phyloP scores from a whole-genome alignment of 64 coral and sea anemone genomes.

The Acropora yongei region DNA sequence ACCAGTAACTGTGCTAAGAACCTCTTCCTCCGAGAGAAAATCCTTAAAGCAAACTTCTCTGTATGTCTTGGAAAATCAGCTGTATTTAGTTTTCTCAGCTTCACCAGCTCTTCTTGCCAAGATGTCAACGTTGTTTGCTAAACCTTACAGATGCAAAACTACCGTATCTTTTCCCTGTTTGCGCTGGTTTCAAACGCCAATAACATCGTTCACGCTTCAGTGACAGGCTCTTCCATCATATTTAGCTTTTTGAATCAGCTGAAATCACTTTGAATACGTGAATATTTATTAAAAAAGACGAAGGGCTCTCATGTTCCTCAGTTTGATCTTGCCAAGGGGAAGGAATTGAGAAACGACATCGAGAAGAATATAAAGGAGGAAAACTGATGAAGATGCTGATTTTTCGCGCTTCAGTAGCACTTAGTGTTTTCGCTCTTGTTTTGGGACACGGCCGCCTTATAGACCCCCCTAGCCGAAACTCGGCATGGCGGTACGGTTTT shows the following conservation, averaged over 20 bases:
- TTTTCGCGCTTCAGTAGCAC: neutral
- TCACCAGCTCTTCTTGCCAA: neutral
- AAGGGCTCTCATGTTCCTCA: neutral
- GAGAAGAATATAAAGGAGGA: neutral
- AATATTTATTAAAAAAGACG: neutral
- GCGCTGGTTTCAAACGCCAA: neutral
- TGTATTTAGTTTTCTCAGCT: neutral
- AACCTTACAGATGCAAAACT: neutral
- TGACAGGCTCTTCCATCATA: neutral
- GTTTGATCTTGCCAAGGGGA: neutral
- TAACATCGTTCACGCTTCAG: neutral
- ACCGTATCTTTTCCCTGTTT: neutral
- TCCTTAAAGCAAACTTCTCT: neutral
- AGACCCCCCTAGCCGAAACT: constrained; percentile 58
- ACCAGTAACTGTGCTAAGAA: no score
- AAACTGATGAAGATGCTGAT: neutral
- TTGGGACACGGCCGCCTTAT: constrained; percentile 59
- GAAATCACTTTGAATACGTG: neutral
- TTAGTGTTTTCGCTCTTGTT: constrained; percentile 1
- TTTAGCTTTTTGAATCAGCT: neutral
- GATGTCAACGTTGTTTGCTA: neutral
- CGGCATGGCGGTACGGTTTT: constrained; percentile 61
- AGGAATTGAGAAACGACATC: no score
- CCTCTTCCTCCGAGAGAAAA: no score
- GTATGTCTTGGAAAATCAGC: neutral